Evolutionary conservation across 2,888 invertebrate species (phyloP).

Genomic region (Cristatella mucedo): DNA sequence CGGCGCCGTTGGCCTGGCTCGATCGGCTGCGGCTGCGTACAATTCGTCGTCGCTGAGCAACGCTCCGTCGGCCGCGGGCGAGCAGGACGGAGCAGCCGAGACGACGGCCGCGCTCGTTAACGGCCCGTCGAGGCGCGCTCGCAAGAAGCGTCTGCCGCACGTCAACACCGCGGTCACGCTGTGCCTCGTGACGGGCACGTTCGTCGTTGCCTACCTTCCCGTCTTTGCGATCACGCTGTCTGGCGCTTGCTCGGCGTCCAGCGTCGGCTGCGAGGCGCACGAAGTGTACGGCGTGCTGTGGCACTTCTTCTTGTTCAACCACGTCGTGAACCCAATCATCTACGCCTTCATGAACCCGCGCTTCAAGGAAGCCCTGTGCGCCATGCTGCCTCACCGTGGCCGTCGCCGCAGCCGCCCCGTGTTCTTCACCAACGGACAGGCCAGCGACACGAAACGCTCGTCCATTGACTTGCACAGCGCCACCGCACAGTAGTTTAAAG

Average conservation of each 20-base stretch:
- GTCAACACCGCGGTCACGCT: slow-evolving; percentile 23
- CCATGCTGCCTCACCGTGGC: too few relatives aligned
- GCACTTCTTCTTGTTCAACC: slow-evolving; percentile 23
- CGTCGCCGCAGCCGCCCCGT: too few relatives aligned
- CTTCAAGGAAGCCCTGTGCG: slow-evolving; percentile 13
- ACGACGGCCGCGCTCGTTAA: too few relatives aligned
- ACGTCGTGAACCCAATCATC: slow-evolving; percentile 24
- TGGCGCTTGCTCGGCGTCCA: too few relatives aligned
- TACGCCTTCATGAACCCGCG: slow-evolving; percentile 24
- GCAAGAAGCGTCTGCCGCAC: slow-evolving; percentile 10
- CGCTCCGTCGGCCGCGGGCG: too few relatives aligned
- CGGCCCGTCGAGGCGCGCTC: neutral
- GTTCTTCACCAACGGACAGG: too few relatives aligned
- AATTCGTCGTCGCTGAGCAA: neutral
- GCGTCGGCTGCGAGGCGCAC: neutral
- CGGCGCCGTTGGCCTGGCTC: neutral
- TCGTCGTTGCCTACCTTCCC: slow-evolving; percentile 22
- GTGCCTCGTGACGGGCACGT: slow-evolving; percentile 21
- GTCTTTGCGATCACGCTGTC: slow-evolving; percentile 17
- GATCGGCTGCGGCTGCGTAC: neutral
- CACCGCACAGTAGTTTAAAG: too few relatives aligned
- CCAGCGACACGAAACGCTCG: too few relatives aligned
- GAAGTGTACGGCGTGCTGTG: slow-evolving; percentile 14
- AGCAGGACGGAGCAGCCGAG: too few relatives aligned
- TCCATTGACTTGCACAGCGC: too few relatives aligned